Conservation (phyloP, 2,888 invertebrate species). For the Girardia tigrina region DNA sequence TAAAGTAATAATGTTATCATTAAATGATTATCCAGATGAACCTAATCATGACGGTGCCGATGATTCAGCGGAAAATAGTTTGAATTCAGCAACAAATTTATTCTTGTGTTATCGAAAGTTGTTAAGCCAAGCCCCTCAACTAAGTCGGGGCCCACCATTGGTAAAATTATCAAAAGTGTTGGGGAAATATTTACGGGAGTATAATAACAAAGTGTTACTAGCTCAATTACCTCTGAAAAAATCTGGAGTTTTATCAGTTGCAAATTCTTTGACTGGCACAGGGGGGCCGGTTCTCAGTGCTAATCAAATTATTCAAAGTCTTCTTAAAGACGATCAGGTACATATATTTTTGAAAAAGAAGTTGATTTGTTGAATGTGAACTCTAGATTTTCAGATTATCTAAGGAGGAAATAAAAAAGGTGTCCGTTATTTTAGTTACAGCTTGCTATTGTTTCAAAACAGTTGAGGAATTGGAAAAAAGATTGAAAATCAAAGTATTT, state of each 20-base stretch:
- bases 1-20: too few relatives aligned
- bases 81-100: conserved; percentile 33
- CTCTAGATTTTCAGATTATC: conserved; percentile 52
- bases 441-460: conserved; percentile 97
- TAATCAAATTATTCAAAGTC: conserved; percentile 53
- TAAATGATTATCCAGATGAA: too few relatives aligned
- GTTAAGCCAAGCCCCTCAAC: conserved; percentile 80
- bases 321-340: conserved; percentile 65
- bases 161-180: conserved; percentile 73
- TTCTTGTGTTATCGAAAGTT: conserved; percentile 71
- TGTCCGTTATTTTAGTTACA: conserved; percentile 75
- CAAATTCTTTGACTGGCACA: background rate
- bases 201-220: conserved; percentile 66
- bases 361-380: too few relatives aligned
- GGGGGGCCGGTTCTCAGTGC: conserved; percentile 49
- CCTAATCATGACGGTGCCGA: background rate
- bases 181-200: conserved; percentile 80
- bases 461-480: conserved; percentile 61
- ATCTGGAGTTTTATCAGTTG: background rate
- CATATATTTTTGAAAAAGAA: background rate
- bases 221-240: conserved; percentile 59
- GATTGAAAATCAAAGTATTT: conserved; percentile 30
- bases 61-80: conserved; percentile 32
- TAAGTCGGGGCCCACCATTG: conserved; percentile 72
- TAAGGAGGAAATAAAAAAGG: conserved; percentile 58